phyloP scores from a whole-genome alignment of 2,797 vertebrate genomes.

The Syncerus caffer region DNA sequence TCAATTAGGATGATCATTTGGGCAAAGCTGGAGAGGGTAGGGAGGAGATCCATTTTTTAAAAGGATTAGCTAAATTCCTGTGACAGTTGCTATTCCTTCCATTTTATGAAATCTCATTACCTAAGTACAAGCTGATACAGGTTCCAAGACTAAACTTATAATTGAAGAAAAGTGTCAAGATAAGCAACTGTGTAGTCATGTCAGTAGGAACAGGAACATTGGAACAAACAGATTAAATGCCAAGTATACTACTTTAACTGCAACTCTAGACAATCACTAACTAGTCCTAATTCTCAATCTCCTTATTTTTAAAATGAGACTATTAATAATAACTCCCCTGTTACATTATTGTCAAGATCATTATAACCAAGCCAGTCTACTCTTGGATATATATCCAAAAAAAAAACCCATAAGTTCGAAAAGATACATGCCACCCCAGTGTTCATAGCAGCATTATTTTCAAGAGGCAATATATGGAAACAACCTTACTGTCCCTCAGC shows the following conservation, averaged over 20 bases:
- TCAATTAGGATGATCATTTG: neutral
- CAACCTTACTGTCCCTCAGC: neutral
- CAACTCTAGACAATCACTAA: neutral
- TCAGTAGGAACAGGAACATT: neutral
- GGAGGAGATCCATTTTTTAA: neutral
- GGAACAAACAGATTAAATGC: neutral
- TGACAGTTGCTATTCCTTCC: neutral
- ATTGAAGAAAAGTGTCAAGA: neutral
- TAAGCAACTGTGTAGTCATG: neutral
- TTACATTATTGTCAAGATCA: neutral
- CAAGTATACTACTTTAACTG: neutral
- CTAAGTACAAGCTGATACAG: neutral
- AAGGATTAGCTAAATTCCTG: neutral
- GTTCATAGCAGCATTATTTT: neutral
- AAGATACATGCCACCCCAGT: neutral
- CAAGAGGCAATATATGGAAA: neutral
- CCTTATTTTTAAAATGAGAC: neutral
- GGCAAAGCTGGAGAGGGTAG: neutral
- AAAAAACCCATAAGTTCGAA: no score
- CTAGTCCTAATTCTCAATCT: neutral
- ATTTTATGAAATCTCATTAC: neutral
- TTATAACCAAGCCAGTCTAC: neutral
- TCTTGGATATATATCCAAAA: neutral
- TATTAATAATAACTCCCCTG: neutral
- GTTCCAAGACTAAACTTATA: neutral